Percentiles rank a stretch among this genome's conserved stretches.
These are phyloP conservation scores for Sarcophaga variegata DNA, from an alignment of 2,888 invertebrate species.

Conservation along the genomic window DNA sequence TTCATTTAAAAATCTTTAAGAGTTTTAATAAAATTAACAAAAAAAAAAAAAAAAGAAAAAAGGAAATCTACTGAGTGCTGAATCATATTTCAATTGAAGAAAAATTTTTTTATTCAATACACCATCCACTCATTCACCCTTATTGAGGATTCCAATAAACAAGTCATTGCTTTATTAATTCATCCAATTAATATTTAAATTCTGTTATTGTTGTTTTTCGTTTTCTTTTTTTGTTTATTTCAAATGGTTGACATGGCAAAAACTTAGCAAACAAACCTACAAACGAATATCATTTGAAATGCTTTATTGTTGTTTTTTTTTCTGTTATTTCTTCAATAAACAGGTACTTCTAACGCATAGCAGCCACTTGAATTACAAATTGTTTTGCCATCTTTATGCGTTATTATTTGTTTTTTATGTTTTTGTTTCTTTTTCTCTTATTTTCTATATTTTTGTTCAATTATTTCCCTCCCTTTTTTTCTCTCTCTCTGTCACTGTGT, in stretches of 20 bases:
- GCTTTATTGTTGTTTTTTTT: neutral
- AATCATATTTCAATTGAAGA: no score
- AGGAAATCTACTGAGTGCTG: neutral
- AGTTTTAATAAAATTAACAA: neutral
- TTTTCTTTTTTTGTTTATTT: neutral
- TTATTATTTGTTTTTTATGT: neutral
- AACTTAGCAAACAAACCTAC: neutral
- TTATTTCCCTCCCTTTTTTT: neutral
- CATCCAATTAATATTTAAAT: neutral
- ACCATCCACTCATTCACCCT: no score
- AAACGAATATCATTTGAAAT: neutral
- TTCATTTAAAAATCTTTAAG: neutral
- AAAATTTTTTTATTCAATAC: no score
- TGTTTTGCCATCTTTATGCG: conserved; percentile 18
- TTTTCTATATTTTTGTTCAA: neutral
- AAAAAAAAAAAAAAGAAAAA: no score
- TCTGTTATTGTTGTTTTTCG: neutral
- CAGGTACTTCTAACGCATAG: neutral
- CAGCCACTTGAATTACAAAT: conserved; percentile 16
- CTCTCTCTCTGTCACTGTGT: no score
- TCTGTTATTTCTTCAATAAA: neutral
- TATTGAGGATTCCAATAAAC: no score
- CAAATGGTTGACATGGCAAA: neutral
- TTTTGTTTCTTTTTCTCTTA: no score
- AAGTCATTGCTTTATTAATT: neutral